Conservation (phyloP, 2,888 invertebrate species). For the Amaurobius ferox region DNA sequence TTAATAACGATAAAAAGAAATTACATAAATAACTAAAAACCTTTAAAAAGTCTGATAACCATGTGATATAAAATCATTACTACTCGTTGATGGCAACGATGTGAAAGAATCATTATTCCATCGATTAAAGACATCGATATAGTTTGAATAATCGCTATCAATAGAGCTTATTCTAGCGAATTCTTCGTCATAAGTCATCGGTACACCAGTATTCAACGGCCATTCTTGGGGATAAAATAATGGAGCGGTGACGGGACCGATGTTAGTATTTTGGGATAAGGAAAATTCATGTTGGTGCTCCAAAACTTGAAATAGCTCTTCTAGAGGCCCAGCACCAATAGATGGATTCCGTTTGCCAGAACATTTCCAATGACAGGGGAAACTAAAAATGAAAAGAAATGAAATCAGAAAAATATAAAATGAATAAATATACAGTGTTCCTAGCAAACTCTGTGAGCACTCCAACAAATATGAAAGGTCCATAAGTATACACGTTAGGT, state of each 20-base stretch:
- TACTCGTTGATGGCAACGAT: background rate
- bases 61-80: background rate
- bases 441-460: no score
- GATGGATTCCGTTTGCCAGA: background rate
- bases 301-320: slow-evolving; percentile 15
- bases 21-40: no score
- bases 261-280: background rate
- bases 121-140: background rate
- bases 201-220: background rate
- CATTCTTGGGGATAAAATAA: background rate
- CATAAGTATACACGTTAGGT: no score
- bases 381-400: background rate
- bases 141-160: background rate
- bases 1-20: no score
- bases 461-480: no score
- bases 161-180: background rate
- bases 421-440: no score
- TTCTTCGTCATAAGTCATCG: background rate
- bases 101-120: slow-evolving; percentile 1
- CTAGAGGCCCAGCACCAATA: background rate
- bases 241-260: background rate
- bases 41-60: background rate
- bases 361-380: background rate
- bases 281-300: background rate
- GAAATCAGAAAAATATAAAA: no score